Base-by-base conservation (phyloP, 1,140 invertebrate genomes). In the Drosophila erecta region DNA sequence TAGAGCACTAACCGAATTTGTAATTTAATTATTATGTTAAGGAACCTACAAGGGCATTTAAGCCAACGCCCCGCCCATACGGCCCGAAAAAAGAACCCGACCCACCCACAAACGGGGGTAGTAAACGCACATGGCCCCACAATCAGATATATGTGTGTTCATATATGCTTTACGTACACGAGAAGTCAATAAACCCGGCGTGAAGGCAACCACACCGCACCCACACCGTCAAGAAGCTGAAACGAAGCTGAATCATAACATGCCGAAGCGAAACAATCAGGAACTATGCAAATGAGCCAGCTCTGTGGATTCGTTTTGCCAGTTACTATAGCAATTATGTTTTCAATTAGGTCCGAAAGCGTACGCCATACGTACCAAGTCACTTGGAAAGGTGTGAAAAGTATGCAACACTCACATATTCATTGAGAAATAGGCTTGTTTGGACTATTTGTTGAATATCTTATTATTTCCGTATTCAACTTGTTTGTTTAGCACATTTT, bases 111-210 rank as follows among this genome's bases (percentile, higher is more conserved):
- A 33, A 43, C 15, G 8, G 40, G 10, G 40, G 2, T 8, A 47
- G 12, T 7, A 22, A 50, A 10, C 27, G n/a, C 20, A 51, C 37
- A 54, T 17, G 30, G 11, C 12, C 46, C 14, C 47, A 14, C 64
- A 67, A 55, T 55, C 41, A 69, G 46, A 46, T 51, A 40, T 15
- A 24, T 24, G 24, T 46, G 12, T 44, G 20, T 27, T 30, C 2
- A 11, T 15, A 30, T 38, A 38, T 38, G 14, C 37, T 14, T 12
- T 10, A 47, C 53, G 50, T 70, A 70, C 10, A 64, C 54, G 62
- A 60, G 64, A 78, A 77, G 81, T 85, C 81, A 85, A 81, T 76
- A 86, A 86, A 86, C 83, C 79, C 65, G 17, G 38, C 24, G 59
- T 51, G 79, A 72, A 67, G 70, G 79, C 58, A 71, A 65, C 62